Evolutionary conservation across 2,113 vertebrate genomes (phyloP).

Genomic region (Aptenodytes patagonicus): DNA sequence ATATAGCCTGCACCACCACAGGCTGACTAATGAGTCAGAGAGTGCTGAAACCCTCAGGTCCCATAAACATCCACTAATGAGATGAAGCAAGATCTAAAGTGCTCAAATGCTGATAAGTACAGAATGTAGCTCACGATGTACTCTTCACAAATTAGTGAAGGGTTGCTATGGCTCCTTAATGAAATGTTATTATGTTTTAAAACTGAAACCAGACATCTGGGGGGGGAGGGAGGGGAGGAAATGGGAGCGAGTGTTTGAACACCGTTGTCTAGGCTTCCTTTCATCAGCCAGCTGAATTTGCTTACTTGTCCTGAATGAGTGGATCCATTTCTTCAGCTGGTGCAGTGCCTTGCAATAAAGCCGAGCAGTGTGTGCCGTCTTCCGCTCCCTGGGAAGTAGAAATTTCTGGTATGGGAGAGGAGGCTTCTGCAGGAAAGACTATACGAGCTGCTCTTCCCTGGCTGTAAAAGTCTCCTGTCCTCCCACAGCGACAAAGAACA

Average conservation of each 20-base stretch:
- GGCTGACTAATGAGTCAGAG: constrained; percentile 38
- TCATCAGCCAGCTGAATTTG: constrained; percentile 61
- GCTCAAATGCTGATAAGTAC: constrained; percentile 45
- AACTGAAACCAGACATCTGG: constrained; percentile 55
- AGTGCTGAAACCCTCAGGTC: constrained; percentile 32
- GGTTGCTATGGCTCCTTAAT: constrained; percentile 59
- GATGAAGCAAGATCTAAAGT: constrained; percentile 33
- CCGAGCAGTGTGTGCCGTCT: constrained; percentile 39
- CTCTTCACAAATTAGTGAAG: constrained; percentile 49
- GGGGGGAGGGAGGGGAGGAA: not conserved
- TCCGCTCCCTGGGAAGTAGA: constrained; percentile 55
- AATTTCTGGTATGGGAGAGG: constrained; percentile 40
- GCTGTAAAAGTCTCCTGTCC: not conserved
- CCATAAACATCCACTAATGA: constrained; percentile 55
- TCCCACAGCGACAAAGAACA: not conserved
- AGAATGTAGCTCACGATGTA: constrained; percentile 38
- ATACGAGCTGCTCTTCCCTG: not conserved
- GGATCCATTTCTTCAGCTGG: constrained; percentile 62
- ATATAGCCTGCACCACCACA: not conserved
- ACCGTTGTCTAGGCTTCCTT: constrained; percentile 49
- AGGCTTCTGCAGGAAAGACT: constrained; percentile 7
- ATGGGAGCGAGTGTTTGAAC: constrained; percentile 36
- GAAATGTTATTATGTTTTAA: constrained; percentile 59
- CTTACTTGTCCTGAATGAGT: constrained; percentile 64
- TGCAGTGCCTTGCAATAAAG: constrained; percentile 50